Conservation (phyloP, 1,140 invertebrate species). For the Halesus radiatus region DNA sequence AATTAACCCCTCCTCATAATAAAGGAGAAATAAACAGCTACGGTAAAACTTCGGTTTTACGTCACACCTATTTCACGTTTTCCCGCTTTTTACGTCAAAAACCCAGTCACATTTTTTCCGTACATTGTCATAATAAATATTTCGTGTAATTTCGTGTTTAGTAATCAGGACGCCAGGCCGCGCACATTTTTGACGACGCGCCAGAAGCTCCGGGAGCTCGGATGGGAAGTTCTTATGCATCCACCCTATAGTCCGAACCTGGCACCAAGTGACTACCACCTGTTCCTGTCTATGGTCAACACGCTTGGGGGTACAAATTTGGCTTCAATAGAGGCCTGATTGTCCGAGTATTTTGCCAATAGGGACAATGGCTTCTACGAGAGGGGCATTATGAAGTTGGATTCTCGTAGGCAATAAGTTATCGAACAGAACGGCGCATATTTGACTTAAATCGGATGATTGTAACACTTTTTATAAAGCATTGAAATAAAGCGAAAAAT, state of each 20-base stretch:
- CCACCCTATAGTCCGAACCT: conserved; percentile 17
- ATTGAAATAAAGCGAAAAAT: conserved; percentile 28
- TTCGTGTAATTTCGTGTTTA: too few relatives aligned
- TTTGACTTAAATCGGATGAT: conserved; percentile 23
- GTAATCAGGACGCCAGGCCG: too few relatives aligned
- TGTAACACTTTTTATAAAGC: conserved; percentile 25
- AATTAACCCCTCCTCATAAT: too few relatives aligned
- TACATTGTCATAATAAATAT: too few relatives aligned
- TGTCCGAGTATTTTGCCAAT: conserved; percentile 13
- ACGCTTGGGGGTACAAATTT: too few relatives aligned
- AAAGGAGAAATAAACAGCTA: too few relatives aligned
- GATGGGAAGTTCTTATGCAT: conserved; percentile 24
- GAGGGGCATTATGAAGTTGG: conserved; percentile 22
- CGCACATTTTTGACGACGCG: too few relatives aligned
- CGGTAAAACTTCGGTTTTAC: too few relatives aligned
- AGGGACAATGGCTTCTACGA: conserved; percentile 19
- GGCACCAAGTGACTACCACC: background rate
- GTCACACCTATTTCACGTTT: too few relatives aligned
- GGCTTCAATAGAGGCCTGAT: background rate
- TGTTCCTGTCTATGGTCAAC: too few relatives aligned
- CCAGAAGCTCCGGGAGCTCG: conserved; percentile 14
- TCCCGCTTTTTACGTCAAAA: too few relatives aligned
- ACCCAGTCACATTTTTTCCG: too few relatives aligned
- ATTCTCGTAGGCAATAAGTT: conserved; percentile 10
- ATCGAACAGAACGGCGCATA: conserved; percentile 23